Evolutionary conservation across 2,113 vertebrate species (phyloP), one percentile per base, ranked within the genome.

Genomic region (Nibea albiflora): DNA sequence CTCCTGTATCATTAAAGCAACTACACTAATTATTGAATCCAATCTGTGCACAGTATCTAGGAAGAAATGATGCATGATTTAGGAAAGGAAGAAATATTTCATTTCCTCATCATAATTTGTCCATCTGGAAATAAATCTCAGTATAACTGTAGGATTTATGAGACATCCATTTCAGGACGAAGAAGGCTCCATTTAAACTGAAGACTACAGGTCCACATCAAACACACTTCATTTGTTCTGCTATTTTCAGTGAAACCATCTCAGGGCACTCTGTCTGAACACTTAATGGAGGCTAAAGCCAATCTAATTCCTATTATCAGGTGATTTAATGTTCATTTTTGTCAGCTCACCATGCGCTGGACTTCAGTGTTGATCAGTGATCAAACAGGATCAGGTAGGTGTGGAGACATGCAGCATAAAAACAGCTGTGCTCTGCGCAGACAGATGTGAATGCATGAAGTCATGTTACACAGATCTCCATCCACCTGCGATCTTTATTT

Each of bases 291-390:
- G 56, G 19, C 60, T 35, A 81, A 80, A 39, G 22, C 20, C 24
- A 53, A 42, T 57, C n/a, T 42, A 47, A 72, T 68, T 46, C 57
- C 31, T 46, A 68, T 80, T 54, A 83, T 60, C 63, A 60, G 44
- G 11, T 28, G 53, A 46, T 85, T 76, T 65, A 53, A 88, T 72
- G 52, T 61, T 77, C 11, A 73, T 85, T 49, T 72, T 39, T 42
- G 63, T 66, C 65, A 39, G 60, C n/a, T 54, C 52, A 54, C 20
- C 52, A 54, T 35, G 5, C 5, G 31, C 31, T 35, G 31, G 52
- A 22, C n/a, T 35, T 35, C 31, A 35, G 52, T 54, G 52, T 54
- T 54, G 52, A 35, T 35, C 31, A 35, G 31, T 19, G 62, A 61
- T 67, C 72, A 67, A 72, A 80, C 46, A 12, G n/a, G 14, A 52